phyloP scores from a whole-genome alignment of 2,113 vertebrate species.

The Osmerus mordax region DNA sequence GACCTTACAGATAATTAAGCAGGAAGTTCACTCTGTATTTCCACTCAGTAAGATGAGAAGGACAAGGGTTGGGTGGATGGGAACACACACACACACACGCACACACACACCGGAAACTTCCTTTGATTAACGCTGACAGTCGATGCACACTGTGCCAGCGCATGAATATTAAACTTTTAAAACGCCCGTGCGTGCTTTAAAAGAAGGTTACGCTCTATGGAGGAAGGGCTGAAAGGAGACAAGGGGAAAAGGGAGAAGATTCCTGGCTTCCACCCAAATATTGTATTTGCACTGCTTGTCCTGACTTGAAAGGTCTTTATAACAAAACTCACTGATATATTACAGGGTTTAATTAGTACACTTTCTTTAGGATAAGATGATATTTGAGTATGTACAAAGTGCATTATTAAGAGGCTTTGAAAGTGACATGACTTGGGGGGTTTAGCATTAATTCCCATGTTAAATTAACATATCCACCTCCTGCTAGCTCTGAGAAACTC shows the following conservation, averaged over 20 bases:
- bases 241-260: conserved; percentile 49
- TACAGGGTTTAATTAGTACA: conserved; percentile 55
- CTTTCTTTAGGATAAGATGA: conserved; percentile 62
- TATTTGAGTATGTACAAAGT: conserved; percentile 74
- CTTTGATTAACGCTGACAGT: conserved; percentile 61
- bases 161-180: conserved; percentile 64
- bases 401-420: conserved; percentile 73
- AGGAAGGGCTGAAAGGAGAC: conserved; percentile 34
- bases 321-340: conserved; percentile 53
- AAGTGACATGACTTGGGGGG: conserved; percentile 71
- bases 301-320: conserved; percentile 57
- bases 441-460: conserved; percentile 65
- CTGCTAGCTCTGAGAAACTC: conserved; percentile 49
- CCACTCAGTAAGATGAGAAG: too few species aligned
- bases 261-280: conserved; percentile 60
- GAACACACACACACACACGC: too few species aligned
- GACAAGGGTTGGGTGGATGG: too few species aligned
- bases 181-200: conserved; percentile 52
- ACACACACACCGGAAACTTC: conserved; percentile 13
- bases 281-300: conserved; percentile 59
- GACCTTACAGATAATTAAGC: too few species aligned
- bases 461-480: conserved; percentile 69
- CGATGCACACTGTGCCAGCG: conserved; percentile 48
- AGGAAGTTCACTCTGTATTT: too few species aligned
- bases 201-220: conserved; percentile 47